Conservation (phyloP, 2,113 vertebrate species). For the Eolophus roseicapilla region DNA sequence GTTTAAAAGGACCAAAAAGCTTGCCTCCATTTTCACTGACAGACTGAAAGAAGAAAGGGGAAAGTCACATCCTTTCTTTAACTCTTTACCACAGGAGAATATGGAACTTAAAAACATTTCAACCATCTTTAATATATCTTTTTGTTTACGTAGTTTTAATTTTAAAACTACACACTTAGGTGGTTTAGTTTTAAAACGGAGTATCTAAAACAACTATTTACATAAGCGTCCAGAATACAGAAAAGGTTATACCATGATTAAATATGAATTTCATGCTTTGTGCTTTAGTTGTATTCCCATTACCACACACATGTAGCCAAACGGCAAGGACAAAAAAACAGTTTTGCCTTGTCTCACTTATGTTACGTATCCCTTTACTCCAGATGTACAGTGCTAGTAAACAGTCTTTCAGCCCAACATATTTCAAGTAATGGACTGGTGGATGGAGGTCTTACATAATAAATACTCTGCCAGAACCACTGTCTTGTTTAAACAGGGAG, state of each 20-base stretch:
- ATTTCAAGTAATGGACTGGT: background rate
- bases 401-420: background rate
- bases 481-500: background rate
- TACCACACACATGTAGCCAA: background rate
- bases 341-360: background rate
- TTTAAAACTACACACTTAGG: background rate
- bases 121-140: background rate
- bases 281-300: background rate
- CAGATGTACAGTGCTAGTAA: background rate
- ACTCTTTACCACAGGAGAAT: background rate
- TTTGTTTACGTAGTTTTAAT: background rate
- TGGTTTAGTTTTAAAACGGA: background rate
- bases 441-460: background rate
- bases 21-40: background rate
- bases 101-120: background rate
- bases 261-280: background rate
- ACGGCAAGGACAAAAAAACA: background rate
- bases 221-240: background rate
- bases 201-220: background rate
- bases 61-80: background rate
- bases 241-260: background rate
- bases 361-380: fast-evolving
- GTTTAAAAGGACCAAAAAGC: background rate
- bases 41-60: background rate
- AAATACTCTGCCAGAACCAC: background rate